phyloP scores from a whole-genome alignment of 2,797 vertebrate genomes.

The Columba guinea region DNA sequence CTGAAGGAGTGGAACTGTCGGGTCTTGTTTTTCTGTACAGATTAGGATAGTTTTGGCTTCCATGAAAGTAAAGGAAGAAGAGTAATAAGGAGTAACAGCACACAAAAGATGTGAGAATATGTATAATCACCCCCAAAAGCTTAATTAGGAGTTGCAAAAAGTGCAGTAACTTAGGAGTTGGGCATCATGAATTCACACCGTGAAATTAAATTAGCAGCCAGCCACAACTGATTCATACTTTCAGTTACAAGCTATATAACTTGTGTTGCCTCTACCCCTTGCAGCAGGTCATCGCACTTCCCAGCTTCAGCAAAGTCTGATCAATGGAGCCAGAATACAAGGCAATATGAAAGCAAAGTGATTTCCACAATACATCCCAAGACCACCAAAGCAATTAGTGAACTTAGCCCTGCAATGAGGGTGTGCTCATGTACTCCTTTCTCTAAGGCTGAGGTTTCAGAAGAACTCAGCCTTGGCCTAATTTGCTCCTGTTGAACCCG shows the following conservation, averaged over 20 bases:
- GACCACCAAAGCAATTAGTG: not conserved
- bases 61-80: not conserved
- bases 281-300: not conserved
- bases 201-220: conserved; percentile 29
- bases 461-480: not conserved
- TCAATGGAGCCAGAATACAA: not conserved
- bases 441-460: not conserved
- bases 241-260: not conserved
- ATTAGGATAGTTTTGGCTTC: not conserved
- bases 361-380: not conserved
- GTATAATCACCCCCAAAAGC: not conserved
- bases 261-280: not conserved
- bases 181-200: not conserved
- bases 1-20: not conserved
- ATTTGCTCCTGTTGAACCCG: not conserved
- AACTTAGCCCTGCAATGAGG: fast-evolving
- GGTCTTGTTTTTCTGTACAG: not conserved
- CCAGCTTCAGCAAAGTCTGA: not conserved
- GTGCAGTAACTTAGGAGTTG: not conserved
- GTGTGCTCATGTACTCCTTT: not conserved
- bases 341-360: not conserved
- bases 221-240: not conserved
- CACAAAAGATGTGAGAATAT: not conserved
- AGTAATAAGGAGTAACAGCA: not conserved
- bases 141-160: conserved; percentile 2